Percentiles rank a stretch among this genome's conserved stretches.
These are phyloP conservation scores for Leptatherina wallacei DNA, from an alignment of 2,797 vertebrate genomes.

Conservation along the genomic window DNA sequence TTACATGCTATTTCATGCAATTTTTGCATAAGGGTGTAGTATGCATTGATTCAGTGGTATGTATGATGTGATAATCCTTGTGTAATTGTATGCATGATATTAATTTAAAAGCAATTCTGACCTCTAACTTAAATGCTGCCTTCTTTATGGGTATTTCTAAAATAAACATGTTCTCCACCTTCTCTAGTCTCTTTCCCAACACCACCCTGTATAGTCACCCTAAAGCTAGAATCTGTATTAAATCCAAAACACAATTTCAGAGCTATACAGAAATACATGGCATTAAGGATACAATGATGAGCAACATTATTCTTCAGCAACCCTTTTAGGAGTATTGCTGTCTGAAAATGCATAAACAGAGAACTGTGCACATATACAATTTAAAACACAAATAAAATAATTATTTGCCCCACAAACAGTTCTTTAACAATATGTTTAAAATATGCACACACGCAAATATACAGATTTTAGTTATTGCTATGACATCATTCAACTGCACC, in stretches of 20 bases:
- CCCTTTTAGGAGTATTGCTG: constrained; percentile 37
- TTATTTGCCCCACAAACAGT: neutral
- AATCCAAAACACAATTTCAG: constrained; percentile 50
- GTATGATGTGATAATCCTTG: too few species aligned
- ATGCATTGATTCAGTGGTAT: too few species aligned
- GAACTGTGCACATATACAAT: neutral
- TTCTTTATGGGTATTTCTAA: too few species aligned
- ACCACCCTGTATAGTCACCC: constrained; percentile 55
- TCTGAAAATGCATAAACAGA: constrained; percentile 20
- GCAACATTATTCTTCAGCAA: constrained; percentile 47
- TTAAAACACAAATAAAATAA: neutral
- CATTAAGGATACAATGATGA: constrained; percentile 44
- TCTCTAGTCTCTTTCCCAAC: constrained; percentile 26
- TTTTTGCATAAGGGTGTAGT: too few species aligned
- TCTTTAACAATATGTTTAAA: neutral
- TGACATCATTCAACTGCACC: too few species aligned
- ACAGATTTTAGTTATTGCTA: too few species aligned
- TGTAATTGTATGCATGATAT: too few species aligned
- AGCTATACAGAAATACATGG: constrained; percentile 39
- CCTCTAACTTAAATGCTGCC: too few species aligned
- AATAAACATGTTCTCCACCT: too few species aligned
- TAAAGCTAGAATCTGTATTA: constrained; percentile 58
- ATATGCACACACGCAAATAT: too few species aligned
- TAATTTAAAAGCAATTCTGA: too few species aligned
- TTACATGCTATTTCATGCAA: too few species aligned